phyloP scores from a whole-genome alignment of 1,140 invertebrate species.

The Drosophila sturtevanti region DNA sequence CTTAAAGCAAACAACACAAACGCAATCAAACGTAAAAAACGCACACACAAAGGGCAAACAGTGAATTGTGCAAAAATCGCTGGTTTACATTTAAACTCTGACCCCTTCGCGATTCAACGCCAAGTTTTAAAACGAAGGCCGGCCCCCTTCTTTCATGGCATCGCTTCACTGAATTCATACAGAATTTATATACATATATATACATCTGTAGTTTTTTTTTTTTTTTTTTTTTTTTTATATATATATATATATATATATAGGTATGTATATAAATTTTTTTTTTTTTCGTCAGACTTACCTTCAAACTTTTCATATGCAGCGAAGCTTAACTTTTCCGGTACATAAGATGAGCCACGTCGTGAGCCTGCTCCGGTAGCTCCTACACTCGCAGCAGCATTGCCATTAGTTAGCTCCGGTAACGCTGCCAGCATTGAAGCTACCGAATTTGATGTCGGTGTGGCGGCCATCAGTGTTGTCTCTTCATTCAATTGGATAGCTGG shows the following conservation, averaged over 20 bases:
- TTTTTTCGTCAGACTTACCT: constrained; percentile 85
- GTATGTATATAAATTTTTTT: background rate
- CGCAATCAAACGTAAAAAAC: constrained; percentile 74
- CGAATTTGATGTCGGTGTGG: constrained; percentile 33
- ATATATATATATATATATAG: no score
- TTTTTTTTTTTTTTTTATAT: no score
- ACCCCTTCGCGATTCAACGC: background rate
- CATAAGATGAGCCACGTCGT: constrained; percentile 87
- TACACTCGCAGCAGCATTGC: background rate
- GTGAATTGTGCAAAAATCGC: constrained; percentile 51
- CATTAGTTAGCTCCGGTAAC: constrained; percentile 29
- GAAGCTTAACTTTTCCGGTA: constrained; percentile 93
- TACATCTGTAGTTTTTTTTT: background rate
- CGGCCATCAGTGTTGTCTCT: constrained; percentile 57
- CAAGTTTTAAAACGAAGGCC: background rate
- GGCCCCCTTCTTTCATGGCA: constrained; percentile 34
- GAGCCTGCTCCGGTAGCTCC: constrained; percentile 44
- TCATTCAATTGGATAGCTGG: constrained; percentile 22
- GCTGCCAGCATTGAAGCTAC: constrained; percentile 39
- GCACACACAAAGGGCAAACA: constrained; percentile 55
- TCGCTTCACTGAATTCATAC: constrained; percentile 42
- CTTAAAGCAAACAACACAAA: constrained; percentile 77
- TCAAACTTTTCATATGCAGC: constrained; percentile 93
- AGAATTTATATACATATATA: background rate
- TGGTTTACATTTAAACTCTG: constrained; percentile 38